Percentiles rank a stretch among this genome's conserved stretches.
phyloP scores from a whole-genome alignment of 2,888 invertebrate species.

The Girardia tigrina region DNA sequence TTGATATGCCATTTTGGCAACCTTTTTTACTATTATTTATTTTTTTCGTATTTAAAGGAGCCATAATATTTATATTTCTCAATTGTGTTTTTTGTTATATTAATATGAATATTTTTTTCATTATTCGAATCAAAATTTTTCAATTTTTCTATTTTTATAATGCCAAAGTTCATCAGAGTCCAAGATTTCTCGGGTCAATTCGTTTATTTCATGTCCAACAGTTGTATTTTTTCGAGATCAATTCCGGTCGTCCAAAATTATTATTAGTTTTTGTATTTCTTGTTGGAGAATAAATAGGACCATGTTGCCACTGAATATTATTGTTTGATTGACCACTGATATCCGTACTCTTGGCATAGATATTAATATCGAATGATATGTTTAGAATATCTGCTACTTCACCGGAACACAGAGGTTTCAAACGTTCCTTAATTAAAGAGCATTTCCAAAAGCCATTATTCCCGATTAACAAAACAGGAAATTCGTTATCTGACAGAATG shows the following conservation, averaged over 20 bases:
- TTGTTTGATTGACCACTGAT: slow-evolving; percentile 43
- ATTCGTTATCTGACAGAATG: slow-evolving; percentile 45
- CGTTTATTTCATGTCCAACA: slow-evolving; percentile 43
- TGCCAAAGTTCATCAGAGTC: slow-evolving; percentile 47
- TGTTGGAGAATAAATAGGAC: slow-evolving; percentile 46
- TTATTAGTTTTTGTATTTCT: slow-evolving; percentile 48
- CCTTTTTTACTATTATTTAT: too few relatives aligned
- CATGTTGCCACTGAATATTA: slow-evolving; percentile 49
- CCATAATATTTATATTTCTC: slow-evolving; percentile 47
- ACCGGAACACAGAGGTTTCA: slow-evolving; percentile 48
- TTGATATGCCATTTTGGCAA: too few relatives aligned
- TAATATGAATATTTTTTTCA: neutral
- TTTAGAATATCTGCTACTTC: slow-evolving; percentile 47
- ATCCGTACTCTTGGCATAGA: neutral
- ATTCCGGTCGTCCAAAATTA: slow-evolving; percentile 49
- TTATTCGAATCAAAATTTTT: neutral
- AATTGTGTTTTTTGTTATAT: slow-evolving; percentile 37
- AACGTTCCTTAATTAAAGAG: slow-evolving; percentile 46
- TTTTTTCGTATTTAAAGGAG: slow-evolving; percentile 43
- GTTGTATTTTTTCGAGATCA: slow-evolving; percentile 40
- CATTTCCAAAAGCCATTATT: slow-evolving; percentile 48
- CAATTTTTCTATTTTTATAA: neutral
- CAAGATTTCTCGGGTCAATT: slow-evolving; percentile 48
- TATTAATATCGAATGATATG: neutral
- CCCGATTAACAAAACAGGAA: slow-evolving; percentile 47